Evolutionary conservation across 2,888 invertebrate species (phyloP).

Genomic region (Podotricha telesiphe): DNA sequence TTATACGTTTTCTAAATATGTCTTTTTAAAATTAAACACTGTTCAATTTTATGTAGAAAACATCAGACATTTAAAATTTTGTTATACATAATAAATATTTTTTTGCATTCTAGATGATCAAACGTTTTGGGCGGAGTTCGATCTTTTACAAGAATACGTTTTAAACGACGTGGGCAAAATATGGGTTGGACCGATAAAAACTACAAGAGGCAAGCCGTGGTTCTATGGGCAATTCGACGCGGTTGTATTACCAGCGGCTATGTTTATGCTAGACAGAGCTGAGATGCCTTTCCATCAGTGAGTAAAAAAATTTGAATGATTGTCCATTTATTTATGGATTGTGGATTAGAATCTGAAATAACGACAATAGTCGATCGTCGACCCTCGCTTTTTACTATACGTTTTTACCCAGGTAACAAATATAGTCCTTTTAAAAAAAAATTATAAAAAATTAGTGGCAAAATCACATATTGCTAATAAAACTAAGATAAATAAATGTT

Average conservation of each 20-base stretch:
- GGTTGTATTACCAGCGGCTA: slow-evolving; percentile 87
- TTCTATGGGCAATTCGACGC: slow-evolving; percentile 92
- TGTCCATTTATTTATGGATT: no score
- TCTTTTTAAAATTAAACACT: no score
- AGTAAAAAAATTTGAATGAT: slow-evolving; percentile 48
- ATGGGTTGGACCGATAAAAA: slow-evolving; percentile 90
- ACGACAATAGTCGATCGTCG: no score
- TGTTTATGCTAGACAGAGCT: slow-evolving; percentile 88
- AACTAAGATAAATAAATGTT: no score
- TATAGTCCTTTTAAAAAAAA: no score
- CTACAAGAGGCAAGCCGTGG: slow-evolving; percentile 91
- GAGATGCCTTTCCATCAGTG: slow-evolving; percentile 83
- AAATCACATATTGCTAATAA: no score
- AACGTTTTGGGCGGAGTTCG: slow-evolving; percentile 89
- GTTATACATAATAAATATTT: not conserved
- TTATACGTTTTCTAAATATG: no score
- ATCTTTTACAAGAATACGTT: slow-evolving; percentile 89
- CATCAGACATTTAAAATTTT: not conserved
- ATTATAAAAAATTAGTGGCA: no score
- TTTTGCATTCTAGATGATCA: slow-evolving; percentile 85
- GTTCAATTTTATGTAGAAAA: no score
- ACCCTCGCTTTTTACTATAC: no score
- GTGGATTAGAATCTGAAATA: no score
- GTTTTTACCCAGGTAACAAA: no score
- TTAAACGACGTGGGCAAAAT: slow-evolving; percentile 93